A percentile compares a stretch with the other conserved stretches of the same genome.
Evolutionary conservation across 2,797 vertebrate genomes (phyloP).

Genomic region (Spinus olivaceus): DNA sequence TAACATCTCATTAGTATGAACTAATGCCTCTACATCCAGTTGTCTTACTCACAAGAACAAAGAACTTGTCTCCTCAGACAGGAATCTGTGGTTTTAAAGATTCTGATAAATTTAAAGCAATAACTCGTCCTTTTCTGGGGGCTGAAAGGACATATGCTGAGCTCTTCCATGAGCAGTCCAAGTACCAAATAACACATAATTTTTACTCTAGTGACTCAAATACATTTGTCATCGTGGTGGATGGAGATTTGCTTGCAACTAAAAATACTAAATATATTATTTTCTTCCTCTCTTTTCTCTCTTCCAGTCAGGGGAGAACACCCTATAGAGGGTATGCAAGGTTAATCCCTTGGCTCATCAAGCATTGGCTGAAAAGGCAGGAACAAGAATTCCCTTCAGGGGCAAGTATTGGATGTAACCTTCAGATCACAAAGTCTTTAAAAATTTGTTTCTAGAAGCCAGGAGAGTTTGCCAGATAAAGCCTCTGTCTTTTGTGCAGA

Average conservation of each 20-base stretch:
- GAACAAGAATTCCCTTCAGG: neutral
- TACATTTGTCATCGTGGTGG: neutral
- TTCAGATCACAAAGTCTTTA: neutral
- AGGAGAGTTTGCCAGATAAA: neutral
- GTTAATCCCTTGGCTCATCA: neutral
- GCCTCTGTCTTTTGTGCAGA: neutral
- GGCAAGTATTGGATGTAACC: neutral
- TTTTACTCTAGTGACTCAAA: neutral
- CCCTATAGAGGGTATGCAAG: neutral
- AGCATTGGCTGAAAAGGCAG: neutral
- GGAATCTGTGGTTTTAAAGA: neutral
- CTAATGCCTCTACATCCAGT: neutral
- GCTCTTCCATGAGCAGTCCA: neutral
- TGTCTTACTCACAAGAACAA: neutral
- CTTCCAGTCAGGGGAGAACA: neutral
- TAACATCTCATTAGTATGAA: neutral
- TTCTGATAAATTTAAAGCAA: conserved; percentile 9
- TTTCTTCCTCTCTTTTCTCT: neutral
- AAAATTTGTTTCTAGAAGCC: neutral
- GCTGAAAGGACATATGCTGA: neutral
- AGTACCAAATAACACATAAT: neutral
- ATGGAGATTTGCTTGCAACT: neutral
- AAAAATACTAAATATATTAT: neutral
- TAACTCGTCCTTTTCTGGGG: neutral
- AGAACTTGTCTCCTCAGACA: neutral